These are phyloP conservation scores for Brachionus calyciflorus DNA, from an alignment of 1,140 invertebrate genomes.

Conservation along the genomic window DNA sequence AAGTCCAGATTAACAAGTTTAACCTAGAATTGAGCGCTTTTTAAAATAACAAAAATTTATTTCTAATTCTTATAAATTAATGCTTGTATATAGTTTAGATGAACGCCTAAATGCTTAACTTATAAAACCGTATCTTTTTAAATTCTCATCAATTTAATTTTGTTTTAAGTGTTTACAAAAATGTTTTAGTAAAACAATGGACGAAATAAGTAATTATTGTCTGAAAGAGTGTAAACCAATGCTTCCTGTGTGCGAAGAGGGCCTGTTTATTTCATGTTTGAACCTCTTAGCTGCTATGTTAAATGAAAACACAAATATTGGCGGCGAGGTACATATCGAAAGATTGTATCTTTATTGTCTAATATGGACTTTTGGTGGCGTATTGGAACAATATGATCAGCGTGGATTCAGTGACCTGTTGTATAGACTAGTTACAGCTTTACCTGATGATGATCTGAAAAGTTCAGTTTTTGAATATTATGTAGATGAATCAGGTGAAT, in stretches of 20 bases:
- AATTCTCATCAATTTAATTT: neutral
- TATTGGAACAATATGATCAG: constrained; percentile 55
- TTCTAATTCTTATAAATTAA: too few species aligned
- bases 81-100: too few species aligned
- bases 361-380: constrained; percentile 59
- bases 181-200: constrained; percentile 59
- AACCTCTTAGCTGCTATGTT: constrained; percentile 58
- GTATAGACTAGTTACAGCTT: constrained; percentile 56
- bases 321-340: constrained; percentile 59
- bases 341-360: constrained; percentile 59
- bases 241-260: constrained; percentile 26
- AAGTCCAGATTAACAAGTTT: neutral
- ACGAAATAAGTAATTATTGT: constrained; percentile 58
- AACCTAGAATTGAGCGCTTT: neutral
- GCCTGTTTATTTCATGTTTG: constrained; percentile 55
- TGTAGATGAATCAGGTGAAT: constrained; percentile 61
- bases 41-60: neutral
- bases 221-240: constrained; percentile 55
- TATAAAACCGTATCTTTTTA: too few species aligned
- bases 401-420: constrained; percentile 58
- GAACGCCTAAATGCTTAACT: too few species aligned
- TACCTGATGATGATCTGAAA: constrained; percentile 61
- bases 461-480: constrained; percentile 62
- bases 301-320: constrained; percentile 57
- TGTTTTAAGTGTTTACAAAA: constrained; percentile 56